Evolutionary conservation across 2,888 invertebrate species (phyloP), one percentile per base, ranked within the genome.

Genomic region (Harmothoe impar): DNA sequence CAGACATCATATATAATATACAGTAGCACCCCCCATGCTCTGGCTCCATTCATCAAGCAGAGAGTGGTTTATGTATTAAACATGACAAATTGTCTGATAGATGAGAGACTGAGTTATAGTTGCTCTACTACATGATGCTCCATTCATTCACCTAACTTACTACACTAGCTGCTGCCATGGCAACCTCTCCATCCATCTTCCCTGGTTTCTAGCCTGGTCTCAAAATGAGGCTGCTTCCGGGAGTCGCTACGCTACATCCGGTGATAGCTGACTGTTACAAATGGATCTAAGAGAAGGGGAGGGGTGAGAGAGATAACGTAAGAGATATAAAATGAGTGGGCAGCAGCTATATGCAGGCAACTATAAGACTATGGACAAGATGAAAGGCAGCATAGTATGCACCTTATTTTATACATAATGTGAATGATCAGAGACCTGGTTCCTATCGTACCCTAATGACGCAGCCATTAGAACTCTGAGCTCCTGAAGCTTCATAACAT

Each of bases 81-180:
- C 68, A 68, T 68, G 68, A 68, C 68, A 68, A n/a, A 68, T 68
- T 68, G 68, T 12, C 68, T 68, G 68, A 68, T 68, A 68, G 68
- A 68, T 68, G 68, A n/a, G 17, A 7, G 20, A n/a, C 12, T 68
- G 68, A 68, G 68, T 68, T 68, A 68, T 68, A 68, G 68, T 68
- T 68, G 15, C 68, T 68, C 68, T 68, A 68, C 68, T 68, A 68
- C 17, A 68, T n/a, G 68, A 68, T 12, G 15, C 68, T 68, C 68
- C 68, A 68, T 68, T n/a, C 68, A 68, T 68, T 68, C 68, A 68
- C 17, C n/a, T 7, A n/a, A n/a, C 68, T 68, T 68, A 68, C 68
- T 17, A 68, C 68, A 12, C 68, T 68, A 12, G n/a, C 68, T n/a
- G 68, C n/a, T 68, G n/a, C 68, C n/a, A 68, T 68, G 68, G 68